phyloP scores from a whole-genome alignment of 2,113 vertebrate genomes.

The Gallinago jamesoni region DNA sequence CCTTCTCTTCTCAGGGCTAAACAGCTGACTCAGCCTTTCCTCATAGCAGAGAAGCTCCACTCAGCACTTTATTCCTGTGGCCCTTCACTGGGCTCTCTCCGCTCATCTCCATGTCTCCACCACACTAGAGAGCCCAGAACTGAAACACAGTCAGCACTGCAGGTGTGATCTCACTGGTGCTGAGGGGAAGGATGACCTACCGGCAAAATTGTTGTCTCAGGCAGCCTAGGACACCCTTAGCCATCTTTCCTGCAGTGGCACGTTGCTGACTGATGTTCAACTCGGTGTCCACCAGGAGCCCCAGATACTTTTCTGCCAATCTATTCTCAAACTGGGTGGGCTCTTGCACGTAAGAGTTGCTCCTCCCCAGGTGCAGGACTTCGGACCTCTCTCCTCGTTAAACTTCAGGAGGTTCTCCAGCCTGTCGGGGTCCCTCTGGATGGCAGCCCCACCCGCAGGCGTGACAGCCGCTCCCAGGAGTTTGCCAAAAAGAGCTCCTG shows the following conservation, averaged over 20 bases:
- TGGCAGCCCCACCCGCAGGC: accelerated
- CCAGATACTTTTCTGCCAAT: accelerated
- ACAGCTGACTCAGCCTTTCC: no score
- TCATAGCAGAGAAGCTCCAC: accelerated
- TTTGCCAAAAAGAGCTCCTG: accelerated
- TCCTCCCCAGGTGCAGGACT: accelerated
- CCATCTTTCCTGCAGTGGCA: accelerated
- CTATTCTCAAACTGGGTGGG: no score
- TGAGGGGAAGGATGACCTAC: accelerated
- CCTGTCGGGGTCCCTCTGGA: accelerated
- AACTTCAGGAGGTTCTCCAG: accelerated
- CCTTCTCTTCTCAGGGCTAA: neutral
- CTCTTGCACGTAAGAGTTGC: accelerated
- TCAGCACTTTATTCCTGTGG: accelerated
- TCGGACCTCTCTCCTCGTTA: accelerated
- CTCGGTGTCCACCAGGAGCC: accelerated
- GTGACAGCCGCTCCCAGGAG: accelerated
- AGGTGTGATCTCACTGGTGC: accelerated
- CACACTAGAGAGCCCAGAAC: accelerated
- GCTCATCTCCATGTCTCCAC: accelerated
- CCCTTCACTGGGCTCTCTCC: neutral
- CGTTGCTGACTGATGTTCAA: accelerated
- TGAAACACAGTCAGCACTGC: accelerated
- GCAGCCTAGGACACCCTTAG: accelerated
- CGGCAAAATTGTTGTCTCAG: accelerated